Evolutionary conservation across 1,140 invertebrate genomes (phyloP), one percentile per base, ranked within the genome.

Genomic region (Megathymus violae): DNA sequence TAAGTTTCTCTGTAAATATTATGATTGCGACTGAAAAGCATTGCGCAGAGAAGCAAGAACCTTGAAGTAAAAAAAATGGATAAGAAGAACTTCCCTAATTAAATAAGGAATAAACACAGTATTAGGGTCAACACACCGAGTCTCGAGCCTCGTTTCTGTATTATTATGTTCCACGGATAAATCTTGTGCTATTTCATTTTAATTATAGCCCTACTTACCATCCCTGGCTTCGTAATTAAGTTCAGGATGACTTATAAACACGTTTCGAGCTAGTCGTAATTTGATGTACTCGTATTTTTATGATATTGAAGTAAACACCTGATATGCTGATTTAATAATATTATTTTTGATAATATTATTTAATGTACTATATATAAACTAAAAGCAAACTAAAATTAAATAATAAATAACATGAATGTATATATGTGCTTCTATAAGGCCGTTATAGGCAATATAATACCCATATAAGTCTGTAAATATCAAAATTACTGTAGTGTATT

Each of bases 101-200:
- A 80, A 67, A 80, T 62, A 73, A 76, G 64, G 67, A 78, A 71
- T 71, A 80, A 80, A 78, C 72, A 67, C 52, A 47, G 63, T 63
- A 74, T 80, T 74, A 80, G 66, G 72, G 69, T 71, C 77, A 71
- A 68, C 67, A 64, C 51, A 50, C 58, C 67, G 64, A 64, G 67
- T 13, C 62, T 46, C 38, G 14, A 34, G 7, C 34, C 58, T 59
- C 47, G 51, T 60, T 54, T 59, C 51, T 54, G 19, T 51, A 56
- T 64, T 64, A 56, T 70, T 70, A 70, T 62, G 25, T 50, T 38
- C 9, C 22, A 54, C 31, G 51, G 64, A 64, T 56, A 63, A 54
- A 69, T 61, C 59, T 56, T 48, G 22, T 31, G 52, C 9, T 19
- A 52, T 67, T 41, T 59, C 67, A 67, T 69, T 75, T 71, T 67